Percentiles rank a stretch among this genome's conserved stretches.
Evolutionary conservation across 2,888 invertebrate species (phyloP).

Genomic region (Homarus gammarus): DNA sequence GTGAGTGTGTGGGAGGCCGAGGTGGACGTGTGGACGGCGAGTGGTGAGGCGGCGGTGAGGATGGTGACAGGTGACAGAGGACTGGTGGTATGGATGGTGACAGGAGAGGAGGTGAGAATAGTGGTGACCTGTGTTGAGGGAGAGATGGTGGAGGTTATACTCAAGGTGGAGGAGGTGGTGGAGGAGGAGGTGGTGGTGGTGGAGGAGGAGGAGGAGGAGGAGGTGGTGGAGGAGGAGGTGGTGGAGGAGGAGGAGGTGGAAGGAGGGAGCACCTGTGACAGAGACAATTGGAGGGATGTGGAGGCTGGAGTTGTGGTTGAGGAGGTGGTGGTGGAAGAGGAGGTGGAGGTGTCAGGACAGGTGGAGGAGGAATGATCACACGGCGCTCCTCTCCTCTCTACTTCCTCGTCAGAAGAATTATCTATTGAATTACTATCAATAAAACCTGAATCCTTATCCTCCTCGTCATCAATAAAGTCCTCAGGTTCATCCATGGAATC

Average conservation of each 20-base stretch:
- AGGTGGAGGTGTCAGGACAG: slow-evolving; percentile 14
- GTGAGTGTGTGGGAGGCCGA: background rate
- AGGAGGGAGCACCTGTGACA: slow-evolving; percentile 68
- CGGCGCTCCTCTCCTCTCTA: slow-evolving; percentile 57
- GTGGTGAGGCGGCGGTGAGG: slow-evolving; percentile 17
- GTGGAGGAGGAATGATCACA: slow-evolving; percentile 36
- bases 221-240: background rate
- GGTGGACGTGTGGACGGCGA: slow-evolving; percentile 14
- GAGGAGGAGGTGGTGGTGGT: background rate
- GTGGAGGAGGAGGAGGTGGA: slow-evolving; percentile 16
- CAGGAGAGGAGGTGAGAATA: background rate
- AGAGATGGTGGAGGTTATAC: background rate
- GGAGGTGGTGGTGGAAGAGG: slow-evolving; percentile 31
- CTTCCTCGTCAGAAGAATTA: slow-evolving; percentile 75
- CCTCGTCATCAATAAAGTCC: slow-evolving; percentile 74
- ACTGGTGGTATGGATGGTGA: slow-evolving; percentile 13
- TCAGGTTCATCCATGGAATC: slow-evolving; percentile 63
- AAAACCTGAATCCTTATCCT: slow-evolving; percentile 75
- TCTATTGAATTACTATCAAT: slow-evolving; percentile 75
- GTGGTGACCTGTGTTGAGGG: background rate
- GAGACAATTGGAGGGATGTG: slow-evolving; percentile 67
- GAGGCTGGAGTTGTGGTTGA: slow-evolving; percentile 28
- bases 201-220: background rate
- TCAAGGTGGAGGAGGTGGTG: background rate
- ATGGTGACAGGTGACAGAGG: slow-evolving; percentile 29